phyloP scores from a whole-genome alignment of 1,140 invertebrate species.

The Conopomorpha cramerella region DNA sequence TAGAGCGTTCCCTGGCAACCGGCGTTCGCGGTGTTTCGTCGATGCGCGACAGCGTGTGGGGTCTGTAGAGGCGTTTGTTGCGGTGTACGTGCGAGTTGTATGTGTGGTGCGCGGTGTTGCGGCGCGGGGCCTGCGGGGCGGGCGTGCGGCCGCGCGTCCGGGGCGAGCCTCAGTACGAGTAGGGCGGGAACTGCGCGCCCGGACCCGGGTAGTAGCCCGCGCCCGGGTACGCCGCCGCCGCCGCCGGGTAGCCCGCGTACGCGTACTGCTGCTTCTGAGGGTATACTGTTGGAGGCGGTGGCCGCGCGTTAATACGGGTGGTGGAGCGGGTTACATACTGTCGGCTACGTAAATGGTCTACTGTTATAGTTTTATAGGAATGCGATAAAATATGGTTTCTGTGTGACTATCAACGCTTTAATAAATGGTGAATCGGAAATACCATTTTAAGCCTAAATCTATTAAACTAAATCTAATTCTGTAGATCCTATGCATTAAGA shows the following conservation, averaged over 20 bases:
- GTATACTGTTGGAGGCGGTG: constrained; percentile 79
- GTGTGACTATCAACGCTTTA: no score
- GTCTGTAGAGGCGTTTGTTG: constrained; percentile 35
- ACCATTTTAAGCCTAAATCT: no score
- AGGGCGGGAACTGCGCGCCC: constrained; percentile 91
- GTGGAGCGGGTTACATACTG: no score
- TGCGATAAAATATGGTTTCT: no score
- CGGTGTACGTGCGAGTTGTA: constrained; percentile 41
- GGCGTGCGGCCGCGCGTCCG: constrained; percentile 47
- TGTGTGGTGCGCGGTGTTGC: constrained; percentile 27
- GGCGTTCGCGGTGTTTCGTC: constrained; percentile 36
- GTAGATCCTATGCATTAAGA: no score
- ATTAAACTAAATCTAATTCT: no score
- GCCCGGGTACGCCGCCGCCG: constrained; percentile 81
- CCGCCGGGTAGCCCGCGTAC: constrained; percentile 78
- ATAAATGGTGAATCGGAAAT: no score
- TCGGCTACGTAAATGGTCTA: no score
- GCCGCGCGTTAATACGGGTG: no score
- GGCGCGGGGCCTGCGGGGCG: constrained; percentile 46
- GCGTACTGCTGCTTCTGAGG: constrained; percentile 93
- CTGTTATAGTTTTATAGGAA: no score
- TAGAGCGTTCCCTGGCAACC: constrained; percentile 21
- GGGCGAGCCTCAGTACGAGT: constrained; percentile 76
- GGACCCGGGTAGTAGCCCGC: constrained; percentile 89
- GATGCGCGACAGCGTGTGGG: constrained; percentile 45